Conservation (phyloP, 23 tunicate genomes). For the Aplidium turbinatum region DNA sequence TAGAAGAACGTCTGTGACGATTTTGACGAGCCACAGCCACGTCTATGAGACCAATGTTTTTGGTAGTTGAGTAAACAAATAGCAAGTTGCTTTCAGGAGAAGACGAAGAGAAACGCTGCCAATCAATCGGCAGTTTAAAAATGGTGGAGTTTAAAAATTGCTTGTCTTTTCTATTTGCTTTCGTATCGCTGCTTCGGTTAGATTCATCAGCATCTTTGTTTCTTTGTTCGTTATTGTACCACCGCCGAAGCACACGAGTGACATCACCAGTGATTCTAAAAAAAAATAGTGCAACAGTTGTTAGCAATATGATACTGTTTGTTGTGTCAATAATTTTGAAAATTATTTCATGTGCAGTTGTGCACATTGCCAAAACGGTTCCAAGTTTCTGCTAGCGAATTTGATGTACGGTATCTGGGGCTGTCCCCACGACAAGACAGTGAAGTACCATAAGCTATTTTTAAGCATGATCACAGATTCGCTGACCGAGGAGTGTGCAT, state of each 20-base stretch:
- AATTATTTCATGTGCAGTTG: too few species aligned
- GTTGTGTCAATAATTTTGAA: too few species aligned
- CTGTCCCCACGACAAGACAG: too few species aligned
- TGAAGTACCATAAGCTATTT: too few species aligned
- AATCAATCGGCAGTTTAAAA: not conserved
- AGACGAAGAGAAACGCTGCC: not conserved
- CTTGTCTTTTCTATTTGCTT: not conserved
- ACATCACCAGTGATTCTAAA: conserved; percentile 19
- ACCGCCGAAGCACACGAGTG: conserved; percentile 42
- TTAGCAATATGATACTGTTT: too few species aligned
- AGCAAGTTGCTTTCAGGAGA: conserved; percentile 7
- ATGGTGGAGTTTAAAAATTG: not conserved
- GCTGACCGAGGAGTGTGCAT: too few species aligned
- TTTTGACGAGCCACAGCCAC: conserved; percentile 40
- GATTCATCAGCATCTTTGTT: not conserved
- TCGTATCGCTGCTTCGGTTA: not conserved
- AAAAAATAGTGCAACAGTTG: too few species aligned
- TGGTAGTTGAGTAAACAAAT: conserved; percentile 60
- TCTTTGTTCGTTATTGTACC: conserved; percentile 41
- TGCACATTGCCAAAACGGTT: too few species aligned
- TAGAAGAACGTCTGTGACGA: conserved; percentile 48
- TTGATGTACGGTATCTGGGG: too few species aligned
- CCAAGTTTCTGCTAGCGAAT: too few species aligned
- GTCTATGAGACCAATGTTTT: conserved; percentile 37
- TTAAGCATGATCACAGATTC: too few species aligned